Evolutionary conservation across 1,140 invertebrate species (phyloP), one percentile per base, ranked within the genome.

Genomic region (Eulimnadia texana): DNA sequence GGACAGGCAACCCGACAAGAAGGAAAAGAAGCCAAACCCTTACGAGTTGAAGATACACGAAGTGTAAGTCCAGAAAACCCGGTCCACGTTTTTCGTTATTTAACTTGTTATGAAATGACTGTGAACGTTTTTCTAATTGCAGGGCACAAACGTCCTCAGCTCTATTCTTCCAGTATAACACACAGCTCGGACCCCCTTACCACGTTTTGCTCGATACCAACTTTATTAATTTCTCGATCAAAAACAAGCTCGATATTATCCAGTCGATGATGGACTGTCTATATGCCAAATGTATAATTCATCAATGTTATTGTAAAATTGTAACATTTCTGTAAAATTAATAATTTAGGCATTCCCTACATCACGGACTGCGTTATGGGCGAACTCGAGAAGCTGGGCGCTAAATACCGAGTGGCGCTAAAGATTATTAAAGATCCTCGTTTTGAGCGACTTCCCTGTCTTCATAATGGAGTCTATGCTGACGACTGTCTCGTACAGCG

Each of bases 201-300:
- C 95, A 96, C 68, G 84, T 99, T 49, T 75, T 99, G 28, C 73
- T 99, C 16, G 97, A 99, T 73, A 99, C 97, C 1, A 99, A 99
- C 77, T 99, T 99, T 69, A 85, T 99, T 2, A 99, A 99, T 71
- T 98, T 99, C 72, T 93, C 95, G 0, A 94, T 99, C 28, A 96
- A 97, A 77, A 96, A 97, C 71, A 98, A 98, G 78, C 74, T 99
- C 59, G 97, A 99, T 70, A 86, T 99, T 53, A 82, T 97, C 56
- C 84, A 96, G 71, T 90, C 88, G 66, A 96, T 99, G 91, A 98
- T 98, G 93, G 92, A 98, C 68, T 99, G 95, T 73, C 76, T 99
- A 1, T 98, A 97, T 76, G 95, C 95, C 11, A 99, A 98, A 77
- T 97, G 95, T 82, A 28, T 25, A 25, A 16, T 10, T 55, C 22